Percentiles rank a stretch among this genome's conserved stretches.
Conservation (phyloP, 2,888 invertebrate genomes). For the Ophraella communa region DNA sequence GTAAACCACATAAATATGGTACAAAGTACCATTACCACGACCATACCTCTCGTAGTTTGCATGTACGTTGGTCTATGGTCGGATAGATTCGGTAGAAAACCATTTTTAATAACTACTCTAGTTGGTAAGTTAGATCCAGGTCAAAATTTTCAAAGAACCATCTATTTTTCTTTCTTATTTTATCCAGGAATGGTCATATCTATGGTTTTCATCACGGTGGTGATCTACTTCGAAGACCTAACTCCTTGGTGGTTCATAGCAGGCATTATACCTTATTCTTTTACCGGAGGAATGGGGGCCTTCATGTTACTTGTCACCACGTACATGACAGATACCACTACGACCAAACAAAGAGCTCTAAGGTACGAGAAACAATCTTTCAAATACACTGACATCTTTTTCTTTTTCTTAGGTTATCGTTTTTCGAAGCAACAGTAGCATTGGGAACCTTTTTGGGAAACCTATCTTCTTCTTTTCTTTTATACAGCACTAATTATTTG, state of each 20-base stretch:
- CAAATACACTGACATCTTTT: no score
- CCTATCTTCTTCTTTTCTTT: no score
- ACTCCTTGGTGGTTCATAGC: conserved; percentile 59
- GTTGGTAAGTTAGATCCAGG: conserved; percentile 38
- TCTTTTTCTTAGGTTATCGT: not conserved
- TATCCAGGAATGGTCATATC: not conserved
- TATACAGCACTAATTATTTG: no score
- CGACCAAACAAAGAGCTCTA: not conserved
- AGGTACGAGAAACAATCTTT: not conserved
- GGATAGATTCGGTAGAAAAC: conserved; percentile 77
- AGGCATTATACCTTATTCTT: conserved; percentile 61
- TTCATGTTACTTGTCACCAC: conserved; percentile 30
- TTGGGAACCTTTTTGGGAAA: no score
- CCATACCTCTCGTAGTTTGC: conserved; percentile 72
- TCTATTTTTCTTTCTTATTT: not conserved
- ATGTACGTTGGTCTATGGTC: conserved; percentile 84
- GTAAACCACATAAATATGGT: conserved; percentile 69
- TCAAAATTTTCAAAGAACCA: not conserved
- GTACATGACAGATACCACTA: conserved; percentile 7
- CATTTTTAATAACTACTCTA: conserved; percentile 69
- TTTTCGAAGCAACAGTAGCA: no score
- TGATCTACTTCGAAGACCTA: not conserved
- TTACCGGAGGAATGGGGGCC: not conserved
- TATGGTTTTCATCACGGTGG: not conserved
- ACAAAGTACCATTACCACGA: conserved; percentile 67